Evolutionary conservation across 2,113 vertebrate genomes (phyloP), one percentile per base, ranked within the genome.

Genomic region (Triplophysa dalaica): DNA sequence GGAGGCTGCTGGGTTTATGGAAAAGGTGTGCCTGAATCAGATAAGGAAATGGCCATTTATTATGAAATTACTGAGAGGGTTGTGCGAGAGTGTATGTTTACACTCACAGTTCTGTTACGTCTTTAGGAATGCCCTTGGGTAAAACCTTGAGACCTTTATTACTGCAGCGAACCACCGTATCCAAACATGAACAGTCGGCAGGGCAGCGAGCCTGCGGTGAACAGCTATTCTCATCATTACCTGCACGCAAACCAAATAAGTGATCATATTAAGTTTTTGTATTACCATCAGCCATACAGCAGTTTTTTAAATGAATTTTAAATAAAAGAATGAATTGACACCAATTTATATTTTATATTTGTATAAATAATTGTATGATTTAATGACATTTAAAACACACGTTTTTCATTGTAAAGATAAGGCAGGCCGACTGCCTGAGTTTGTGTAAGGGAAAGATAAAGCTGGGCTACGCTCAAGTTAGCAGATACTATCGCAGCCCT

Each of bases 141-240:
- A 99, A 92, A 61, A 87, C 84, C 83, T 93, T 97, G 16, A 99
- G 92, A 41, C 93, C 97, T 86, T 99, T 99, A 90, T 99, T 99
- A 89, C 98, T 99, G 88, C 98, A 99, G 85, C 98, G 95, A 72
- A 99, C 98, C 8, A 99, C 97, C 0, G 97, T 97, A 90, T 99
- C 98, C 88, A 99, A 87, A 79, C 97, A 99, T n/a, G 97, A 96
- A 24, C 98, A 99, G 82, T 98, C 98, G 0, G 90, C 89, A 1
- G 98, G 98, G 86, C 98, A 99, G 70, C 96, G 95, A 73, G 96
- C 93, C 67, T 95, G 89, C 0, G 97, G 96, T 13, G 95, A 96
- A 26, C 98, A 99, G 83, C 96, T 99, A 82, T 95, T 98, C 86
- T 98, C 97, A 78, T 98, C 94, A 17, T 98, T 97, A 78, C 96